Percentiles rank a stretch among this genome's conserved stretches.
phyloP scores from a whole-genome alignment of 2,888 invertebrate genomes.

The Timandra comae region DNA sequence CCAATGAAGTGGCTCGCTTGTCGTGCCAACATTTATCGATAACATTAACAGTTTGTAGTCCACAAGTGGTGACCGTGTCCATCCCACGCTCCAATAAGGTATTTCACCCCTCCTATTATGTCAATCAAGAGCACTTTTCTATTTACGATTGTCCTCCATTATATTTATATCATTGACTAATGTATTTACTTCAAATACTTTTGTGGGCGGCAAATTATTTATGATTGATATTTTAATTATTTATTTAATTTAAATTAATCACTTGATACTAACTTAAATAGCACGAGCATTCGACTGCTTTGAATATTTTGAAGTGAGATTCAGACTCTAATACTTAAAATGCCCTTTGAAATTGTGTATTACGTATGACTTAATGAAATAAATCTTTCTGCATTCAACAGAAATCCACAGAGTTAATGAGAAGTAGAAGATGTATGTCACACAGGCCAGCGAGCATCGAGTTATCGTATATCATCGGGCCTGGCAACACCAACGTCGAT shows the following conservation, averaged over 20 bases:
- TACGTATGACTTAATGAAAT: no score
- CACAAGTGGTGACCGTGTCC: conserved; percentile 27
- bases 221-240: no score
- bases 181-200: conserved; percentile 1
- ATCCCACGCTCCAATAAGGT: conserved; percentile 51
- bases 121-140: conserved; percentile 34
- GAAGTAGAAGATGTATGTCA: not conserved
- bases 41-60: conserved; percentile 13
- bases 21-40: conserved; percentile 29
- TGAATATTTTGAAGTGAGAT: no score
- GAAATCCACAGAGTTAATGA: no score
- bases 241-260: no score
- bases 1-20: conserved; percentile 25
- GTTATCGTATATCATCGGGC: conserved; percentile 14
- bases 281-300: no score
- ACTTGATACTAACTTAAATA: no score
- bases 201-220: no score
- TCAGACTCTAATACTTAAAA: no score
- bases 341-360: no score
- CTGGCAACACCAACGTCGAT: conserved; percentile 52
- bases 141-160: conserved; percentile 36
- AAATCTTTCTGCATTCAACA: no score
- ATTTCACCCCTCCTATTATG: conserved; percentile 33
- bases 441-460: not conserved
- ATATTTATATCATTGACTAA: conserved; percentile 35